Conservation (phyloP, 2,113 vertebrate genomes). For the Muntiacus reevesi region DNA sequence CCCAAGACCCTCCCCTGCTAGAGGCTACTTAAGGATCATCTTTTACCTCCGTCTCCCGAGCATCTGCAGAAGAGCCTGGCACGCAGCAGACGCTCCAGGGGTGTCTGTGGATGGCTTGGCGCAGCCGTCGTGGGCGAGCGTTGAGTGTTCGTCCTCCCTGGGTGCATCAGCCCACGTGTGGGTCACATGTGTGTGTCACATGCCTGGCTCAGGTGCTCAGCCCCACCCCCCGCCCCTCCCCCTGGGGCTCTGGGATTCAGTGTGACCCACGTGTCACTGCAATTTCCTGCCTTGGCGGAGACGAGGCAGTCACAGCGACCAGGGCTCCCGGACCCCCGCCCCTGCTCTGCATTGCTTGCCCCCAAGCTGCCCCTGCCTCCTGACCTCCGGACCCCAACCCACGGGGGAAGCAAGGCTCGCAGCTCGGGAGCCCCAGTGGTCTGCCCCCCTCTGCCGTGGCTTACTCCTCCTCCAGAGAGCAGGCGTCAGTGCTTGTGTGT, state of each 20-base stretch:
- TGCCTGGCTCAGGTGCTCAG: neutral
- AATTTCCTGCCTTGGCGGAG: neutral
- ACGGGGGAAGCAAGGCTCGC: accelerated
- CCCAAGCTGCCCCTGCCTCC: accelerated
- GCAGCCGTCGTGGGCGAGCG: accelerated
- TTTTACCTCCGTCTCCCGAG: neutral
- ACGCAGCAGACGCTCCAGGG: accelerated
- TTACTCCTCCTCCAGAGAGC: neutral
- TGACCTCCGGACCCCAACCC: neutral
- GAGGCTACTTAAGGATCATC: neutral
- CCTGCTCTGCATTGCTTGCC: neutral
- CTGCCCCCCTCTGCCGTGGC: neutral
- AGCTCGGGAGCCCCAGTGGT: accelerated
- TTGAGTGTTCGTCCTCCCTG: accelerated
- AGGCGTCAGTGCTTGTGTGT: neutral
- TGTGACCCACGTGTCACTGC: no score
- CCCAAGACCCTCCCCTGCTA: neutral
- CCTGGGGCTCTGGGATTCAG: neutral
- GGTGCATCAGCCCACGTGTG: accelerated
- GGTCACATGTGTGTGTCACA: no score
- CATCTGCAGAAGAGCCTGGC: neutral
- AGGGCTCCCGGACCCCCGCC: neutral
- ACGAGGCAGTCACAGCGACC: accelerated
- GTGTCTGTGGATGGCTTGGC: accelerated
- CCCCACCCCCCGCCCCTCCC: accelerated